These are phyloP conservation scores for Chinchilla lanigera DNA, from an alignment of 2,113 vertebrate genomes.

Conservation along the genomic window DNA sequence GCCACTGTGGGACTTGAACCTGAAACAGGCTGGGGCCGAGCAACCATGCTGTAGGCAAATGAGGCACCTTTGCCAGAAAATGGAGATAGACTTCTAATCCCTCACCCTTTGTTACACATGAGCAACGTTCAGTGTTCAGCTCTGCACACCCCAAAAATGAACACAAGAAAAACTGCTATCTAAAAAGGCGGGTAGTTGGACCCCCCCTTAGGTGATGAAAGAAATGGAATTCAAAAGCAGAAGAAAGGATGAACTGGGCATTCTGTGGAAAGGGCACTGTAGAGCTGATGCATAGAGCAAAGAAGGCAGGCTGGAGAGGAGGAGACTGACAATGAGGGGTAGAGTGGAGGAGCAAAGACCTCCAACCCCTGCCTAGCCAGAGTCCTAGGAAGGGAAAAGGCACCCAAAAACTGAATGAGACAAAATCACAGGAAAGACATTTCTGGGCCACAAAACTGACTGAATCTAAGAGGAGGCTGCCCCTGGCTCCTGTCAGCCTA, in stretches of 20 bases:
- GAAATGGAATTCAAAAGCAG: slow-evolving; percentile 15
- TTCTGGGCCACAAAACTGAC: neutral
- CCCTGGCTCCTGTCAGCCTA: neutral
- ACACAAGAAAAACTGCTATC: neutral
- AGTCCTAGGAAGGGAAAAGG: neutral
- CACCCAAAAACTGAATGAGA: neutral
- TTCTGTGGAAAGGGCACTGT: neutral
- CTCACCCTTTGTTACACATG: neutral
- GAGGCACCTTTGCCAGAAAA: no score
- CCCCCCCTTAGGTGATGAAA: neutral
- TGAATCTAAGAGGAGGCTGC: neutral
- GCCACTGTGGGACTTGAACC: neutral
- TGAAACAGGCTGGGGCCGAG: neutral
- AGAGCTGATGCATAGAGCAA: neutral
- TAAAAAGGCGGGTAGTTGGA: neutral
- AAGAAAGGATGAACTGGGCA: neutral
- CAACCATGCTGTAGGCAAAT: neutral
- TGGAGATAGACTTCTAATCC: no score
- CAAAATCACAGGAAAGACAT: neutral
- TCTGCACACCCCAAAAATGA: neutral
- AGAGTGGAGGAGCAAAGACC: neutral
- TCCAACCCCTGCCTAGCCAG: neutral
- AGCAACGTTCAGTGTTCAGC: neutral
- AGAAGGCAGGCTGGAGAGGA: neutral
- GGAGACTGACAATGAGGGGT: neutral